Evolutionary conservation across 2,888 invertebrate species (phyloP).

Genomic region (Leptura quadrifasciata): DNA sequence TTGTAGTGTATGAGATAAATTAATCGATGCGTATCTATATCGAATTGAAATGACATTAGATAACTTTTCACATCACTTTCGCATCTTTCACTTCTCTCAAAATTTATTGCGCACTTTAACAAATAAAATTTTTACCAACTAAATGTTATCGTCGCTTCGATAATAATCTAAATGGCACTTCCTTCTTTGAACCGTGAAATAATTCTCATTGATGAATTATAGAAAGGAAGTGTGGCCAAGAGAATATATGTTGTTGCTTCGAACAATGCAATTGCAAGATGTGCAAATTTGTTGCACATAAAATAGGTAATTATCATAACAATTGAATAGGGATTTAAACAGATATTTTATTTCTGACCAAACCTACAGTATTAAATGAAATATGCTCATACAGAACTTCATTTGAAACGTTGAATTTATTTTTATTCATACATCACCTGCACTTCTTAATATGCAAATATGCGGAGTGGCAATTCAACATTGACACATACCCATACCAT

Average conservation of each 20-base stretch:
- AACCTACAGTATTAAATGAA: too few species aligned
- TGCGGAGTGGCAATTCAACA: conserved; percentile 20
- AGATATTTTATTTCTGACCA: too few species aligned
- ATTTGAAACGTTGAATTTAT: too few species aligned
- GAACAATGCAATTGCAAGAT: too few species aligned
- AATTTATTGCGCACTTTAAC: background rate
- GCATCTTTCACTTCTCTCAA: conserved; percentile 3
- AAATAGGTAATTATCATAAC: too few species aligned
- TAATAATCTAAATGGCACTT: conserved; percentile 7
- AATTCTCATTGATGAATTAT: too few species aligned
- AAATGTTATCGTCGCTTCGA: background rate
- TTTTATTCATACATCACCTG: too few species aligned
- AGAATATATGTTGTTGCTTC: too few species aligned
- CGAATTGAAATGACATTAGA: background rate
- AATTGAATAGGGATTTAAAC: too few species aligned
- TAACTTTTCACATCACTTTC: conserved; percentile 1
- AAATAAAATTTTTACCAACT: background rate
- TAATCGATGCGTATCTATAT: background rate
- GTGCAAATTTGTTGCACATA: too few species aligned
- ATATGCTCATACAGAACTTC: too few species aligned
- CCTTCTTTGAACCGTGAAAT: background rate
- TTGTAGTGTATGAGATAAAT: background rate
- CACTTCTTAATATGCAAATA: conserved; percentile 13
- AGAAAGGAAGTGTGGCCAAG: too few species aligned
- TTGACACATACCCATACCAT: conserved; percentile 1